Percentiles rank a stretch among this genome's conserved stretches.
phyloP scores from a whole-genome alignment of 2,113 vertebrate species.

The Marcusenius ussheri region DNA sequence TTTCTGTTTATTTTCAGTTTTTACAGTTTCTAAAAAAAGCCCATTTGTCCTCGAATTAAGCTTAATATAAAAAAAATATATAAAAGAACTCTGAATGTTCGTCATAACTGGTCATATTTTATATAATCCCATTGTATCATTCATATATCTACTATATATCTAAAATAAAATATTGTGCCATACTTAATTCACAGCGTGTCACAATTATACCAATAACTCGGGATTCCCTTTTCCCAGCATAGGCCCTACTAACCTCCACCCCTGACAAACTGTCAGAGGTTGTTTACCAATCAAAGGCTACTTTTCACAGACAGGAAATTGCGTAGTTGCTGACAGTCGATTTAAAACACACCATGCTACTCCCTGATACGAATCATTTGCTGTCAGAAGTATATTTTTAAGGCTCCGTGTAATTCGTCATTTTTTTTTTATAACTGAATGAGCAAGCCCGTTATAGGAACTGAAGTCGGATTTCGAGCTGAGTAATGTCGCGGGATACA shows the following conservation, averaged over 20 bases:
- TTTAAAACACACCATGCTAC: slow-evolving; percentile 45
- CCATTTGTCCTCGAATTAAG: neutral
- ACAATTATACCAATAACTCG: neutral
- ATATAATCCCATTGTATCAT: neutral
- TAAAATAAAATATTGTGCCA: neutral
- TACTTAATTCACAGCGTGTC: neutral
- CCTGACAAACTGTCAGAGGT: slow-evolving; percentile 29
- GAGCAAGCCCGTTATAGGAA: neutral
- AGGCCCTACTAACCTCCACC: neutral
- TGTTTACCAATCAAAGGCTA: slow-evolving; percentile 53
- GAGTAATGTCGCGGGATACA: neutral
- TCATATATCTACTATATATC: neutral
- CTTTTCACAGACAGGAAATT: slow-evolving; percentile 59
- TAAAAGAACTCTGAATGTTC: neutral
- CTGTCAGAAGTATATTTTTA: neutral
- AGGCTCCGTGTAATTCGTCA: neutral
- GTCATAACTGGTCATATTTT: neutral
- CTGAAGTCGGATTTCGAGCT: neutral
- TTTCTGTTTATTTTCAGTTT: neutral
- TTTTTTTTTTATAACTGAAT: neutral
- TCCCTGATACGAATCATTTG: slow-evolving; percentile 25
- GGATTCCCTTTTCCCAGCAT: slow-evolving; percentile 2
- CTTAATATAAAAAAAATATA: neutral
- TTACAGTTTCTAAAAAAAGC: neutral
- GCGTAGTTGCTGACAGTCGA: slow-evolving; percentile 47